Base-by-base conservation (phyloP, 2,797 vertebrate genomes). In the Sebastiscus tertius region DNA sequence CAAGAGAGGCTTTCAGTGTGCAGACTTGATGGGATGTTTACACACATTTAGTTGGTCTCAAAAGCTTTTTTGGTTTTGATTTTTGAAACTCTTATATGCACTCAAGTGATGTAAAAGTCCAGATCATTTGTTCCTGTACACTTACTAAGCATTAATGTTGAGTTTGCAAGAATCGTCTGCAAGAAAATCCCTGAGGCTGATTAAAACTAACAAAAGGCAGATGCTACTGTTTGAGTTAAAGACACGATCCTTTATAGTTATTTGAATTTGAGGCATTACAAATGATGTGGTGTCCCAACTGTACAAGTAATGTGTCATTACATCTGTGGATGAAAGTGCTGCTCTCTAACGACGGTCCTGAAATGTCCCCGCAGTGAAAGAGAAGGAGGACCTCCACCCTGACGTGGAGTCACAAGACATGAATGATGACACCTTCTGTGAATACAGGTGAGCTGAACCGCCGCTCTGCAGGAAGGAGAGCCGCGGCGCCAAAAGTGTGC, bases 321-420 rank as follows among this genome's bases (percentile, higher is more conserved):
- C 56, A 61, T 64, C 29, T 29, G 8, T n/a, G 49, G 49, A 70
- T 79, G 56, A 76, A 83, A 83, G 79, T 14, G 46, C 18, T 80
- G 61, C 65, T 77, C 18, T 77, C 59, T 71, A 42, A 74, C 63
- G 72, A 7, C 31, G 9, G 20, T 36, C 29, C 76, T 88, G 55
- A 90, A 76, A 76, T 75, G 12, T 36, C 36, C 87, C 12, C 82
- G 71, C 94, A 99, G 98, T 99, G 88, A 99, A 99, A 94, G 98
- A 97, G 91, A 99, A 98, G 81, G 98, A 99, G 91, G 96, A 98
- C 80, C 93, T 96, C 74, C 96, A 96, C 72, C 93, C 96, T 70
- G 97, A 99, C 73, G 92, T 94, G 0, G 97, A 98, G 94, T 93
- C 96, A 73, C 96, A 96, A 73, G 95, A 91, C 77, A 94, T 95